Base-by-base conservation (phyloP, 2,888 invertebrate genomes). In the Cephalotes varians region DNA sequence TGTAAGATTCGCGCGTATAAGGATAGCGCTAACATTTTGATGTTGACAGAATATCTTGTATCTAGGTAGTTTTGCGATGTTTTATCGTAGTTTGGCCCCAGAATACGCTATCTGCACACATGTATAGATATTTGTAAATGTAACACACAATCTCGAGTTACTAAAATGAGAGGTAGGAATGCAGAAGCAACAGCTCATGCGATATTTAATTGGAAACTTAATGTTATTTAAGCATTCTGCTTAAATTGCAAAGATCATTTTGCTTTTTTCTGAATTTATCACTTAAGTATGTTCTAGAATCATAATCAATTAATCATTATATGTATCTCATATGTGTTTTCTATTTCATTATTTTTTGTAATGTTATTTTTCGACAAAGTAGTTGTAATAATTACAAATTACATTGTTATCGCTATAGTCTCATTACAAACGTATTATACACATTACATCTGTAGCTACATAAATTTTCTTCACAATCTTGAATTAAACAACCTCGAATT, bases 1-100 rank as follows among this genome's bases (percentile, higher is more conserved):
- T 54, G 62, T 67, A 58, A 82, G n/a, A 47, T 21, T 80, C 67
- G 51, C 37, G 64, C 60, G 62, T 58, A 51, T 1, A 28, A 82
- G 71, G 67, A 82, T 79, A 87, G 89, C 88, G 90, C 87, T 86
- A 88, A 87, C 85, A 86, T 86, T 90, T 89, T 87, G 83, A 84
- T 67, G 76, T 83, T 72, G 85, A 84, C 85, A 74, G 79, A 84
- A 88, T 83, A 82, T 88, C 86, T 84, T 81, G 86, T 88, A 84
- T 72, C 86, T 79, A 64, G 58, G 64, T 86, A 82, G 82, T 84
- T 87, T 82, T 81, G 73, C 77, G 86, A 77, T 84, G 64, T 84
- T 60, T 56, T 76, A 65, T 84, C 58, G 64, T 74, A 54, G 82
- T 65, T 71, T 40, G 58, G 82, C 10, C 21, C n/a, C 62, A 34